A percentile compares a stretch with the other conserved stretches of the same genome.
phyloP scores from a whole-genome alignment of 2,797 vertebrate genomes.

The Dipus sagitta region DNA sequence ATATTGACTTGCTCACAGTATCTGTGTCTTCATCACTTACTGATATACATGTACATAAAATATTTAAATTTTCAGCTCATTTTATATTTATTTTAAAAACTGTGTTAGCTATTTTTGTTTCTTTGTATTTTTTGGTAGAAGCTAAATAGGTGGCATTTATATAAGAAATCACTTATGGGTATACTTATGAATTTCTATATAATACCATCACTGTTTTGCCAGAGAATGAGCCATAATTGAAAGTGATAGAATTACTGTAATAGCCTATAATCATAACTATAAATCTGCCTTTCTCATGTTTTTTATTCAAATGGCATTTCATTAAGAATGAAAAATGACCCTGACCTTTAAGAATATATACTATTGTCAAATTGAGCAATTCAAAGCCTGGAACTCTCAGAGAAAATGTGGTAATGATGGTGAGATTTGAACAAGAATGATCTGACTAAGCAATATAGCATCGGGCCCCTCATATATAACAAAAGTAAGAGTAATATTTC shows the following conservation, averaged over 20 bases:
- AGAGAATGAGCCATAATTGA: neutral
- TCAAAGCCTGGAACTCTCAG: neutral
- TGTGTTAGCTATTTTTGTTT: neutral
- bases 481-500: neutral
- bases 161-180: neutral
- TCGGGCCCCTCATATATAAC: neutral
- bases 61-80: neutral
- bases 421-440: neutral
- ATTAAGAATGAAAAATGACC: constrained; percentile 8
- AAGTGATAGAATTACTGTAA: neutral
- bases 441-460: neutral
- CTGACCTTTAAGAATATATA: neutral
- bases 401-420: neutral
- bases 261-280: neutral
- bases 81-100: neutral
- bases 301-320: constrained; percentile 7
- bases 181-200: neutral
- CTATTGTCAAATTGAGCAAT: neutral
- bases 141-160: neutral
- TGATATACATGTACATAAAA: neutral
- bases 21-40: neutral
- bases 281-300: neutral
- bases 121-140: neutral
- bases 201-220: neutral
- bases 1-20: neutral